phyloP scores from a whole-genome alignment of 2,113 vertebrate genomes.

The Laterallus jamaicensis region DNA sequence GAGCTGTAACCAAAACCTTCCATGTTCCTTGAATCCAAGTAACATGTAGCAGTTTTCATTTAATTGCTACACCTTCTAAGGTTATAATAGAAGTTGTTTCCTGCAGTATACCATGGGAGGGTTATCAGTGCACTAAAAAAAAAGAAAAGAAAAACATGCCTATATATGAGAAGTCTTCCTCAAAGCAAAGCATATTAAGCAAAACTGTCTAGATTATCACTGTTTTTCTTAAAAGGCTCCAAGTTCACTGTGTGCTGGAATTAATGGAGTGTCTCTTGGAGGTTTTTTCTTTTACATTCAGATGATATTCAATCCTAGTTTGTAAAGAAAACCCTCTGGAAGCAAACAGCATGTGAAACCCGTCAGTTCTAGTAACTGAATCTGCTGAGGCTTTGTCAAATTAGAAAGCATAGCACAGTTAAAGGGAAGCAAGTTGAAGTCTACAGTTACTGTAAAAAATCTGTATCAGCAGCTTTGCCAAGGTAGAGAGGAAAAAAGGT shows the following conservation, averaged over 20 bases:
- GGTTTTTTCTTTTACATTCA: neutral
- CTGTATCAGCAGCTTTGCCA: neutral
- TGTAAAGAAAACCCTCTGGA: constrained; percentile 2
- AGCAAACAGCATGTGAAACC: neutral
- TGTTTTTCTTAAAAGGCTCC: neutral
- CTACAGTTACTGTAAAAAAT: neutral
- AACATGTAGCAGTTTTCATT: neutral
- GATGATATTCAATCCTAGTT: neutral
- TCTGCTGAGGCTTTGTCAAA: constrained; percentile 3
- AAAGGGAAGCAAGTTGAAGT: neutral
- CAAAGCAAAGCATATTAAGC: neutral
- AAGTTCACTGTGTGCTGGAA: neutral
- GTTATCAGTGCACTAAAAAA: neutral
- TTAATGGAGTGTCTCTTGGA: neutral
- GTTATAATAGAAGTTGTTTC: neutral
- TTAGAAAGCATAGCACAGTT: neutral
- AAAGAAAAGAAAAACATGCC: neutral
- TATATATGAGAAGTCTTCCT: neutral
- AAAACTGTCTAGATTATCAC: neutral
- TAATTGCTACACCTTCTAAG: neutral
- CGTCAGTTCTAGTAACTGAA: neutral
- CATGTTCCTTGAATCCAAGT: neutral
- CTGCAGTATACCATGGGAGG: neutral
- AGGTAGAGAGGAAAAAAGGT: neutral
- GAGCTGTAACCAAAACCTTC: neutral